Base-by-base conservation (phyloP, 2,113 vertebrate genomes). In the Misgurnus anguillicaudatus region DNA sequence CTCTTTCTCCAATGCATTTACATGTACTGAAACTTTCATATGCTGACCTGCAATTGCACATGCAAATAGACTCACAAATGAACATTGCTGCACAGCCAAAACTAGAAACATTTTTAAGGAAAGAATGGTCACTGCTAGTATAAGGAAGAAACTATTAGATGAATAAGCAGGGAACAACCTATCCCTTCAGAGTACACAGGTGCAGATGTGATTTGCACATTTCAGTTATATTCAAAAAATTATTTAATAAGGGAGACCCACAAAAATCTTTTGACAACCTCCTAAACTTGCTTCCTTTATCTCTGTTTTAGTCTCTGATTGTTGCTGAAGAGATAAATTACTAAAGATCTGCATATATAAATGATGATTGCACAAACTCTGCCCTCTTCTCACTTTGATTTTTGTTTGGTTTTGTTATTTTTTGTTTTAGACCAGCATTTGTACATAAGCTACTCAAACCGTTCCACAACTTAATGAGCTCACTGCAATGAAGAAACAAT, bases 391-490 rank as follows among this genome's bases (percentile, higher is more conserved):
- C 78, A 77, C 76, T 74, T 75, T 79, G 78, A 79, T 84, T 84
- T 79, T 83, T 87, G 84, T 87, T 83, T 83, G n/a, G 38, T 73
- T 79, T 75, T 61, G 57, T 19, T 78, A 64, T 42, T 75, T 51
- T 64, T 36, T 77, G 65, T 69, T 82, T 24, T 41, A 65, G 89
- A 96, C 95, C 95, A 96, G 95, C 96, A 98, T 96, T 94, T 98
- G 95, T 97, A 98, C 94, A 94, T 93, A 97, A 89, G 92, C 92
- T 93, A 93, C 93, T 88, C 89, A 88, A 89, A 79, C n/a, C 17
- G 51, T 80, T 82, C 83, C 87, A 89, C 83, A 85, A 87, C 86
- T 86, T 89, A 80, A 70, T 85, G 82, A 66, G 86, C 89, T 90
- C 31, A 74, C 86, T 87, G 89, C 77, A 80, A 84, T 89, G 89